These are phyloP conservation scores for Ochotona curzoniae DNA, from an alignment of 2,113 vertebrate genomes.

Conservation along the genomic window DNA sequence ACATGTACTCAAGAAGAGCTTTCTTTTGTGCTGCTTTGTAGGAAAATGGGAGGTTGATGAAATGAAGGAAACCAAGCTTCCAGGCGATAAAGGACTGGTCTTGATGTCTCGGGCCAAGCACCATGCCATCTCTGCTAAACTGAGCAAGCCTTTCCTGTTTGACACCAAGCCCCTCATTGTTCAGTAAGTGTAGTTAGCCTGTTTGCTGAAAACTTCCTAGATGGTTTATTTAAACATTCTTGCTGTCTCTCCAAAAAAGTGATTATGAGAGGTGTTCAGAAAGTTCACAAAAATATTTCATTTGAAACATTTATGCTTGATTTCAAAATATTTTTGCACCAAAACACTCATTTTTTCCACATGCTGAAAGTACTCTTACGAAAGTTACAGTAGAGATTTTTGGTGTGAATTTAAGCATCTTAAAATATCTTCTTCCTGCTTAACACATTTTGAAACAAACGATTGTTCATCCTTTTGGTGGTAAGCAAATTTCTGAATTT, in stretches of 20 bases:
- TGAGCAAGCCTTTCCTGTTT: constrained; percentile 94
- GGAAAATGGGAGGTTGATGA: constrained; percentile 98
- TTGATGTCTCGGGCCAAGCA: constrained; percentile 96
- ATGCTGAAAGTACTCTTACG: background rate
- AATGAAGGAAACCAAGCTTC: constrained; percentile 95
- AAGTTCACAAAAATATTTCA: too few species aligned
- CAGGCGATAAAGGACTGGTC: constrained; percentile 96
- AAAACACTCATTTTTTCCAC: too few species aligned
- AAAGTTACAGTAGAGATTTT: background rate
- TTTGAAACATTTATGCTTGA: too few species aligned
- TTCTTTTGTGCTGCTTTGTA: constrained; percentile 75
- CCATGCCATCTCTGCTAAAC: constrained; percentile 94
- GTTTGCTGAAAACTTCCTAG: constrained; percentile 16
- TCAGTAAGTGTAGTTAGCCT: constrained; percentile 91
- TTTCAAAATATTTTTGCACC: too few species aligned
- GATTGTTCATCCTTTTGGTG: background rate
- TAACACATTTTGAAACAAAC: constrained; percentile 15
- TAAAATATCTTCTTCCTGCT: constrained; percentile 1
- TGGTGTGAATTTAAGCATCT: background rate
- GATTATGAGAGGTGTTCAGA: background rate
- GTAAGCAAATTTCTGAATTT: background rate
- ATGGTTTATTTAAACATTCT: too few species aligned
- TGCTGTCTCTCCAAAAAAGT: background rate
- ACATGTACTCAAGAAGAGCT: background rate
- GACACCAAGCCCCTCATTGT: constrained; percentile 94